Percentiles rank a stretch among this genome's conserved stretches.
Evolutionary conservation across 1,140 invertebrate genomes (phyloP).

Genomic region (Araneus ventricosus): DNA sequence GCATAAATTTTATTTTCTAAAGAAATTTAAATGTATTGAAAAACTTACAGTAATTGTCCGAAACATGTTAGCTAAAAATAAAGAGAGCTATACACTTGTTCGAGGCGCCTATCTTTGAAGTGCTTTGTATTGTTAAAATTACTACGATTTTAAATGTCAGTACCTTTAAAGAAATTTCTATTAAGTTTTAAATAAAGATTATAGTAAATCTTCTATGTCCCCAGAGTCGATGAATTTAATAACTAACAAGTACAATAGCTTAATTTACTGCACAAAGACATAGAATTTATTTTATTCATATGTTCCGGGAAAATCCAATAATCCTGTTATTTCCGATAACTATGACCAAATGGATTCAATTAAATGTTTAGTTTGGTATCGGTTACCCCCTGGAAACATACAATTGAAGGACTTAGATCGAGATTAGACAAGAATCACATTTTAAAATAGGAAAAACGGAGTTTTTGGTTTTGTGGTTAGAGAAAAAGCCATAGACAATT

Average conservation of each 20-base stretch:
- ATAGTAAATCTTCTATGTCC: background rate
- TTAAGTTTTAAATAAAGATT: background rate
- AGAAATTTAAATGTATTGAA: too few relatives aligned
- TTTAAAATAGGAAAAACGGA: background rate
- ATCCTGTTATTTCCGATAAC: background rate
- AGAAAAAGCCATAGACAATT: background rate
- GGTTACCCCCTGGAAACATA: background rate
- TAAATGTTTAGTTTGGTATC: background rate
- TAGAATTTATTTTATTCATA: background rate
- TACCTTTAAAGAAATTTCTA: background rate
- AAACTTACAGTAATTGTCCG: too few relatives aligned
- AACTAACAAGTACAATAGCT: background rate
- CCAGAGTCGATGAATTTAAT: background rate
- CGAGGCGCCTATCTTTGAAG: too few relatives aligned
- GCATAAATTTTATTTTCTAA: too few relatives aligned
- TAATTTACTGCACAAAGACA: background rate
- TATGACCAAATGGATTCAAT: background rate
- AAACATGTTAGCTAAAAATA: too few relatives aligned
- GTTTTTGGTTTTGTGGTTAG: background rate
- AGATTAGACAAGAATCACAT: background rate
- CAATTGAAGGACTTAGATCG: background rate
- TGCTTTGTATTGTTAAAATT: too few relatives aligned
- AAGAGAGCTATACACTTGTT: too few relatives aligned
- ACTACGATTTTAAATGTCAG: background rate
- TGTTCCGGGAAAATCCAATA: background rate